Evolutionary conservation across 2,113 vertebrate genomes (phyloP).

Genomic region (Bos taurus): ARS-UCD2.0 NC_037351.1:41917501-41918000

Average conservation of each 20-base stretch:
- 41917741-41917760: not conserved
- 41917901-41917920: not conserved
- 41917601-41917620: not conserved
- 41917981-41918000: not conserved
- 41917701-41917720: not conserved
- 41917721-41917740: not conserved
- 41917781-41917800: not conserved
- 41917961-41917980: not conserved
- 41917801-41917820: not conserved
- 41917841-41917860: not conserved
- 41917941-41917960: not conserved
- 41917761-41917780: not conserved
- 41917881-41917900: not conserved
- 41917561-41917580: not conserved
- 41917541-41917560: not conserved
- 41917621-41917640: not conserved
- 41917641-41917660: not conserved
- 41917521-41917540: not conserved
- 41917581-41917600: not conserved
- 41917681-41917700: not conserved
- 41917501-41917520: not conserved
- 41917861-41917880: not conserved
- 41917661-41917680: not conserved
- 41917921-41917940: not conserved
- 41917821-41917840: not conserved